Conservation (phyloP, 2,113 vertebrate genomes). For the Heterotis niloticus region DNA sequence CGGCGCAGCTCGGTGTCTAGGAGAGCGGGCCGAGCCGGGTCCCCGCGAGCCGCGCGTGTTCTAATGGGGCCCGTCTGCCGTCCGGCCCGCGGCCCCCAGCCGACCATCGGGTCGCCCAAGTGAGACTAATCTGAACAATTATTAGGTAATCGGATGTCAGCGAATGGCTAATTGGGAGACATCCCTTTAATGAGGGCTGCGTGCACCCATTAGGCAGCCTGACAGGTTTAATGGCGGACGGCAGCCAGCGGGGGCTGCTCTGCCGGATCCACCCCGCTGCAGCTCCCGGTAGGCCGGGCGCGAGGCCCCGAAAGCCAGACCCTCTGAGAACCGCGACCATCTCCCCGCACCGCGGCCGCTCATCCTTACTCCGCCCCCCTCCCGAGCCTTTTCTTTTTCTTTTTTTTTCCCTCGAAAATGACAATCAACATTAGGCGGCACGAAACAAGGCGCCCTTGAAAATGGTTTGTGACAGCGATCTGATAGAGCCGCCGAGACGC, state of each 20-base stretch:
- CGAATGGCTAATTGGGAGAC: constrained; percentile 24
- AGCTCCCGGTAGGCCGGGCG: background rate
- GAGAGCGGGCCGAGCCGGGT: background rate
- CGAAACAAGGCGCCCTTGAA: constrained; percentile 8
- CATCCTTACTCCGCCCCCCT: background rate
- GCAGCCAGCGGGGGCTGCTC: background rate
- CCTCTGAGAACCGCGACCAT: background rate
- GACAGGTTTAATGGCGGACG: background rate
- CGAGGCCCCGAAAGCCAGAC: background rate
- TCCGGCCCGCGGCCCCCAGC: background rate
- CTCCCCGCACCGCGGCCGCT: background rate
- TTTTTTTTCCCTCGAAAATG: background rate
- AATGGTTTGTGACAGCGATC: constrained; percentile 21
- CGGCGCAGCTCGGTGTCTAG: background rate
- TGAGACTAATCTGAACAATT: constrained; percentile 29
- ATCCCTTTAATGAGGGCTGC: constrained; percentile 23
- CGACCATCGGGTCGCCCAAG: constrained; percentile 20
- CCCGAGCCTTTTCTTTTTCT: background rate
- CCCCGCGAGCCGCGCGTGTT: background rate
- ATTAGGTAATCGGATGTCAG: constrained; percentile 27
- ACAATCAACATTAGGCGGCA: constrained; percentile 10
- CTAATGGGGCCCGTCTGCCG: background rate
- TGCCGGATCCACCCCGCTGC: background rate
- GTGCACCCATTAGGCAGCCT: background rate
- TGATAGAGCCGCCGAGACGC: background rate